These are phyloP conservation scores for Leptobrachium leishanense DNA, from an alignment of 2,113 vertebrate species.

Conservation along the genomic window DNA sequence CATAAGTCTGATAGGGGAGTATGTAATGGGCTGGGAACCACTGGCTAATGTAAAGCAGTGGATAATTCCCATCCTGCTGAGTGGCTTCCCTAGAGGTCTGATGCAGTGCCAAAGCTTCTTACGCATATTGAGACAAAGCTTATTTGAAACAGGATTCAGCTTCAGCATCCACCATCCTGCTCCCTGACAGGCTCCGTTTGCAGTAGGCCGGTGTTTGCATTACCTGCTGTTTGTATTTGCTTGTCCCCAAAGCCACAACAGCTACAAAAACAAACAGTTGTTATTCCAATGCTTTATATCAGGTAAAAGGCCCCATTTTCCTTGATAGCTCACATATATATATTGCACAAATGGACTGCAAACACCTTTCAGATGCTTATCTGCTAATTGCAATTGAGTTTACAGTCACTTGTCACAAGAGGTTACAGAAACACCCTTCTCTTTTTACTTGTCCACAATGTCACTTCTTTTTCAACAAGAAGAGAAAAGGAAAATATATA, in stretches of 20 bases:
- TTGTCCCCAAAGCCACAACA: constrained; percentile 70
- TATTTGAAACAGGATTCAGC: constrained; percentile 68
- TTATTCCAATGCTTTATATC: constrained; percentile 60
- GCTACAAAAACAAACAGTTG: constrained; percentile 74
- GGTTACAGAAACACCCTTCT: no score
- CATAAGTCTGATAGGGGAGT: constrained; percentile 61
- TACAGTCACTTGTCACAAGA: constrained; percentile 63
- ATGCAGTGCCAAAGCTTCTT: constrained; percentile 74
- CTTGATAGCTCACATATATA: constrained; percentile 50
- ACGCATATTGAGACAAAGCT: constrained; percentile 76
- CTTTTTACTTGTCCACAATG: no score
- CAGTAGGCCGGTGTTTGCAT: constrained; percentile 69
- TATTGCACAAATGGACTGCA: constrained; percentile 70
- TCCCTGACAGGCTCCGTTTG: constrained; percentile 69
- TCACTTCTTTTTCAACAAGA: no score
- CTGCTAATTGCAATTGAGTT: constrained; percentile 71
- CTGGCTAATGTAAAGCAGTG: constrained; percentile 66
- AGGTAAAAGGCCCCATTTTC: constrained; percentile 58
- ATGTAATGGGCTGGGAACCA: constrained; percentile 71
- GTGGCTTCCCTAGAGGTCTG: constrained; percentile 76
- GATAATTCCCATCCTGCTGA: constrained; percentile 73
- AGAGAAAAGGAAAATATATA: no score
- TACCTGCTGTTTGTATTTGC: constrained; percentile 78
- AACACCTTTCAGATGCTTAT: constrained; percentile 72
- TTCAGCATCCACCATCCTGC: constrained; percentile 67